These are phyloP conservation scores for Pterobdella sp. DNA, from an alignment of 2,888 invertebrate genomes.

Conservation along the genomic window DNA sequence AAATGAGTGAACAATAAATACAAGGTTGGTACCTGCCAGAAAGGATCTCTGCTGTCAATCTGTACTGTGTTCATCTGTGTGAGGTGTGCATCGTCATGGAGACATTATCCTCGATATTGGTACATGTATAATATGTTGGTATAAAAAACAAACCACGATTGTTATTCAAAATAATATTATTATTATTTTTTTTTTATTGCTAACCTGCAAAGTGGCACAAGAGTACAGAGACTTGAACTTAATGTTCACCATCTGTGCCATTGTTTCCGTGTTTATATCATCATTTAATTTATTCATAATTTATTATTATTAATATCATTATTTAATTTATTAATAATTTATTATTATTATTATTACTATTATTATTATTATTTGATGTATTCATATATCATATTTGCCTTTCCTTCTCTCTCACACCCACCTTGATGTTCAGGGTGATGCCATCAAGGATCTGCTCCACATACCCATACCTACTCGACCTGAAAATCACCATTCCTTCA, in stretches of 20 bases:
- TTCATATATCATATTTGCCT: background rate
- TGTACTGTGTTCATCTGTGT: conserved; percentile 83
- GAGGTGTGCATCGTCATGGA: too few relatives aligned
- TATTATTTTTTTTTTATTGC: too few relatives aligned
- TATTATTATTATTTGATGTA: background rate
- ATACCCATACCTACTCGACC: conserved; percentile 67
- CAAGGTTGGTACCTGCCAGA: too few relatives aligned
- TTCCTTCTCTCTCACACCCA: background rate
- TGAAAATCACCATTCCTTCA: too few relatives aligned
- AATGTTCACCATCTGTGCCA: conserved; percentile 81
- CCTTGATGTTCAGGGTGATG: conserved; percentile 88
- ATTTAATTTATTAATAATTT: background rate
- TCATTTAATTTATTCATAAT: too few relatives aligned
- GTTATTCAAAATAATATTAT: too few relatives aligned
- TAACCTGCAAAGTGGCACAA: conserved; percentile 86
- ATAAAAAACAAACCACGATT: too few relatives aligned
- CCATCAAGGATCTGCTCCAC: conserved; percentile 93
- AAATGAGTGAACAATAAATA: too few relatives aligned
- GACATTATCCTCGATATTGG: too few relatives aligned
- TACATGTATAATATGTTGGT: too few relatives aligned
- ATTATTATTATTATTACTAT: background rate
- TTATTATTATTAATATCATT: background rate
- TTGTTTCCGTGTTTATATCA: too few relatives aligned
- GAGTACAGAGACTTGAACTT: conserved; percentile 90
- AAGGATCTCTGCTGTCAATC: conserved; percentile 85